phyloP scores from a whole-genome alignment of 2,888 invertebrate genomes.

The Rhabditophanes sp. region DNA sequence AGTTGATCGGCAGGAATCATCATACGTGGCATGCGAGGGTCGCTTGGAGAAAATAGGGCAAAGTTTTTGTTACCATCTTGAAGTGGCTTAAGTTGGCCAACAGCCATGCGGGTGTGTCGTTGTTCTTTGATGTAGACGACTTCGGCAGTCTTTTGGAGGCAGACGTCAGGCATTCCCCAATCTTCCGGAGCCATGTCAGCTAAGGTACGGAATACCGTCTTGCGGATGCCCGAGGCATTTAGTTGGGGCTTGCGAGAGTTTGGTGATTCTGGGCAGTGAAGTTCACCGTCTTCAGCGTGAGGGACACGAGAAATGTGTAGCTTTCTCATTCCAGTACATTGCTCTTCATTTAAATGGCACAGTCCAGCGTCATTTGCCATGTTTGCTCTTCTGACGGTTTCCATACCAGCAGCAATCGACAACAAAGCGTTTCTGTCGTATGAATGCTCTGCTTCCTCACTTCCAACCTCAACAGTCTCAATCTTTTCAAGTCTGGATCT shows the following conservation, averaged over 20 bases:
- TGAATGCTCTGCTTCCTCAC: slow-evolving; percentile 5
- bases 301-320: too few species aligned
- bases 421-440: slow-evolving; percentile 2
- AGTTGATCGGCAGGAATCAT: slow-evolving; percentile 54
- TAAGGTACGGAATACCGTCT: slow-evolving; percentile 13
- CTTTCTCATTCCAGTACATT: too few species aligned
- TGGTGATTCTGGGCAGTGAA: too few species aligned
- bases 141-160: slow-evolving; percentile 47
- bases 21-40: slow-evolving; percentile 62
- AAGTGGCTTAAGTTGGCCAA: slow-evolving; percentile 57
- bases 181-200: slow-evolving; percentile 20
- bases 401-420: neutral
- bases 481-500: slow-evolving; percentile 5
- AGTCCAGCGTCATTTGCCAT: too few species aligned
- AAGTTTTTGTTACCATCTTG: slow-evolving; percentile 51
- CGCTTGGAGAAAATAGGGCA: slow-evolving; percentile 62
- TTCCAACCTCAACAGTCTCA: too few species aligned
- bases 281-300: too few species aligned
- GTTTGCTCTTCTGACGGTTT: neutral
- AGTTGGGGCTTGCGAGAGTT: too few species aligned
- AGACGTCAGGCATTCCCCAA: slow-evolving; percentile 28
- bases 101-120: slow-evolving; percentile 58
- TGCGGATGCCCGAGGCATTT: too few species aligned
- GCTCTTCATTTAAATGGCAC: too few species aligned
- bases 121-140: slow-evolving; percentile 59